Evolutionary conservation across 2,113 vertebrate genomes (phyloP).

Genomic region (Xiphophorus maculatus): DNA sequence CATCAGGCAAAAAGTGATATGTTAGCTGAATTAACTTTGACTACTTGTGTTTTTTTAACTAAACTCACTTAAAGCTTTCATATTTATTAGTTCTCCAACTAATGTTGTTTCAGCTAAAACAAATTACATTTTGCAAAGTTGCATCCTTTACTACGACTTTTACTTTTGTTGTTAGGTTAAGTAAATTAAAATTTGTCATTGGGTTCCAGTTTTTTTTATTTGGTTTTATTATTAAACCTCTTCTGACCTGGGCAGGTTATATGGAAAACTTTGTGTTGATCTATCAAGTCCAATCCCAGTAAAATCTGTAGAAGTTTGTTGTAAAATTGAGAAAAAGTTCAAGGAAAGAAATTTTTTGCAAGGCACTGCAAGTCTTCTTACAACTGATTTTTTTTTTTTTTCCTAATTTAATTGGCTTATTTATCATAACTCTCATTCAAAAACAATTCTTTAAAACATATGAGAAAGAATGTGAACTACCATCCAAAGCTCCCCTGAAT

Average conservation of each 20-base stretch:
- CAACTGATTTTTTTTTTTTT: no score
- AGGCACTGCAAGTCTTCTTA: no score
- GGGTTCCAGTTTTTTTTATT: background rate
- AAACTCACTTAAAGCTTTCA: no score
- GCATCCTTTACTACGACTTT: background rate
- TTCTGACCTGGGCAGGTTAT: background rate
- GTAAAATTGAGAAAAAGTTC: background rate
- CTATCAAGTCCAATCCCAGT: background rate
- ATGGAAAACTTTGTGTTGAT: background rate
- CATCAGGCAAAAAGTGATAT: no score
- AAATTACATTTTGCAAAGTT: background rate
- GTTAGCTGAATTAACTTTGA: no score
- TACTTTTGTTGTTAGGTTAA: background rate
- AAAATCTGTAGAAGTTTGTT: background rate
- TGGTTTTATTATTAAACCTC: no score
- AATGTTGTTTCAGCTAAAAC: background rate
- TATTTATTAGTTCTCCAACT: no score
- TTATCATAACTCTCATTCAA: conserved; percentile 31
- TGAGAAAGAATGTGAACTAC: conserved; percentile 57
- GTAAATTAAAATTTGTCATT: no score
- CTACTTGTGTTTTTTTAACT: no score
- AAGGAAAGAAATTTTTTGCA: no score
- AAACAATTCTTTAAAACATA: conserved; percentile 36
- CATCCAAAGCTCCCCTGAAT: conserved; percentile 62
- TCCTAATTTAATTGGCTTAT: background rate